These are phyloP conservation scores for Amniataba percoides DNA, from an alignment of 2,797 vertebrate genomes.

Conservation along the genomic window DNA sequence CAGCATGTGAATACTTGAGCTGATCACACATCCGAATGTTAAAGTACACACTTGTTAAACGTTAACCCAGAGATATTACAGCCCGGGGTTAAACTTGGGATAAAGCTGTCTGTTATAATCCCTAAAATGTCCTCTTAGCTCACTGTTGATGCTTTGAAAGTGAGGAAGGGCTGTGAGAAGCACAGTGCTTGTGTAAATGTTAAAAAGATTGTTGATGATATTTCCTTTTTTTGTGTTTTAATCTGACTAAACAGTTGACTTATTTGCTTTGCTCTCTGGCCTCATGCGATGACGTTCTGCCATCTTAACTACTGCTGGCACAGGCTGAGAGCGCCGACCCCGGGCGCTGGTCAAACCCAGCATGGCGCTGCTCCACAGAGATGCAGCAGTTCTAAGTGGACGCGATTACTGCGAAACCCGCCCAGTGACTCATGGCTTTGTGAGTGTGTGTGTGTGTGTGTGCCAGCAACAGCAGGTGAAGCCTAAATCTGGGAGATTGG, in stretches of 20 bases:
- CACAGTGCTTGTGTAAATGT: not conserved
- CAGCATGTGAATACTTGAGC: not conserved
- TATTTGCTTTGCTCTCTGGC: too few relatives aligned
- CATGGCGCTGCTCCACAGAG: constrained; percentile 27
- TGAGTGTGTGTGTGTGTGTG: constrained; percentile 35
- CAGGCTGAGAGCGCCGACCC: not conserved
- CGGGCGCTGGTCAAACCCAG: constrained; percentile 30
- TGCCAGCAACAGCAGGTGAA: constrained; percentile 30
- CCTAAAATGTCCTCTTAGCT: constrained; percentile 16
- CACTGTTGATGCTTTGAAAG: constrained; percentile 10
- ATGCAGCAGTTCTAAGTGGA: constrained; percentile 39
- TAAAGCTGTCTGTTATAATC: constrained; percentile 15
- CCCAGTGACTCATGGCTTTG: constrained; percentile 52
- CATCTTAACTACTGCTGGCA: not conserved
- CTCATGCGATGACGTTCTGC: not conserved
- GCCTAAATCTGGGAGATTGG: constrained; percentile 37
- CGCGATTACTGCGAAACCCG: constrained; percentile 56
- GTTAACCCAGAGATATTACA: constrained; percentile 7
- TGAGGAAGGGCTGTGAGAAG: not conserved
- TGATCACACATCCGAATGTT: constrained; percentile 19
- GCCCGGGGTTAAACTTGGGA: constrained; percentile 8
- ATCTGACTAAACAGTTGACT: not conserved
- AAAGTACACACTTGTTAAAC: constrained; percentile 1
- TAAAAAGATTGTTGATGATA: too few relatives aligned
- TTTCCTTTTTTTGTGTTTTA: not conserved